Evolutionary conservation across 2,113 vertebrate genomes (phyloP).

Genomic region (Labeo rohita): DNA sequence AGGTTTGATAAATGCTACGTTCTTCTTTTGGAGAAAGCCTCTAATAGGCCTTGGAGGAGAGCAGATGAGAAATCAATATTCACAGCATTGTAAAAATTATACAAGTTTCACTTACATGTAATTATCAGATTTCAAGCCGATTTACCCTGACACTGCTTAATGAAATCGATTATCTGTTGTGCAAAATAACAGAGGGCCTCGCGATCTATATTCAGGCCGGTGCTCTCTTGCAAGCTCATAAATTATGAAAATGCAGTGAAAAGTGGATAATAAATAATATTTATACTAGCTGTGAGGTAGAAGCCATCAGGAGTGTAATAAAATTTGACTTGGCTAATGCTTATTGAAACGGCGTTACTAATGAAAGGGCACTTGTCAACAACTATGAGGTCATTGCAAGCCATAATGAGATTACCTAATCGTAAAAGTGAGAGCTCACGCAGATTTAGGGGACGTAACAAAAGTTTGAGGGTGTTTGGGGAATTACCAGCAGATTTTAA

Average conservation of each 20-base stretch:
- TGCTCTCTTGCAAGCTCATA: constrained; percentile 49
- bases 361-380: constrained; percentile 56
- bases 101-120: constrained; percentile 35
- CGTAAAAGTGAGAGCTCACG: constrained; percentile 48
- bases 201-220: constrained; percentile 43
- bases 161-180: constrained; percentile 42
- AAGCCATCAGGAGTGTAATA: constrained; percentile 50
- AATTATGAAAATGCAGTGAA: constrained; percentile 57
- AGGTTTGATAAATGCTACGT: constrained; percentile 45
- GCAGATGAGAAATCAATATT: constrained; percentile 49
- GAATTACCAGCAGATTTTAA: constrained; percentile 20
- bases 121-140: constrained; percentile 53
- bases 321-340: constrained; percentile 55
- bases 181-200: constrained; percentile 41
- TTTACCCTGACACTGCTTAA: constrained; percentile 48
- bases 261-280: constrained; percentile 47
- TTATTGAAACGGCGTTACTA: constrained; percentile 54
- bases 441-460: constrained; percentile 27
- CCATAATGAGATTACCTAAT: constrained; percentile 53
- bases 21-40: constrained; percentile 30
- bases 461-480: not conserved
- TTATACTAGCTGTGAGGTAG: constrained; percentile 48
- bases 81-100: constrained; percentile 32
- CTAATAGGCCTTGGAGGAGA: constrained; percentile 30
- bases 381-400: constrained; percentile 60